Evolutionary conservation across 2,888 invertebrate genomes (phyloP).

Genomic region (Synergus laeviventris): DNA sequence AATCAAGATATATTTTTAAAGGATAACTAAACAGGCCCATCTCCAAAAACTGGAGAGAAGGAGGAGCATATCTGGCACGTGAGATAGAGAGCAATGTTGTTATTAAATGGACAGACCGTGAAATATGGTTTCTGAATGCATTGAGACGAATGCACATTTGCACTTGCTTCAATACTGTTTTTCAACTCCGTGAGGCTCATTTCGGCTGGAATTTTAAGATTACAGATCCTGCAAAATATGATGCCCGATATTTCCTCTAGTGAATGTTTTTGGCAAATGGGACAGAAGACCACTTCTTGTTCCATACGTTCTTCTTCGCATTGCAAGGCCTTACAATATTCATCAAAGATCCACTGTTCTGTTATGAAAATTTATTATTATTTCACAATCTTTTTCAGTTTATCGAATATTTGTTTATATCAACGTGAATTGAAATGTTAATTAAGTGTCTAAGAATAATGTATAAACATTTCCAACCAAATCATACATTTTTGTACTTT

Average conservation of each 20-base stretch:
- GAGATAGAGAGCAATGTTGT: slow-evolving; percentile 61
- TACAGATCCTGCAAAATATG: slow-evolving; percentile 66
- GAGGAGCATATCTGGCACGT: slow-evolving; percentile 60
- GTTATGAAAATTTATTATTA: slow-evolving; percentile 39
- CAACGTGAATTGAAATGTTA: no score
- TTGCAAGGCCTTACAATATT: slow-evolving; percentile 68
- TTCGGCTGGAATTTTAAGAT: slow-evolving; percentile 60
- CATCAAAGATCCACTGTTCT: slow-evolving; percentile 71
- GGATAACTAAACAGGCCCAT: slow-evolving; percentile 35
- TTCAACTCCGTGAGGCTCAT: slow-evolving; percentile 60
- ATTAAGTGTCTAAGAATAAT: no score
- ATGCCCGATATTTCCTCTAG: slow-evolving; percentile 56
- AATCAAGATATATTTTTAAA: background rate
- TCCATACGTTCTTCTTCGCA: slow-evolving; percentile 68
- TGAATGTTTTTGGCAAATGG: slow-evolving; percentile 70
- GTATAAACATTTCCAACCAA: no score
- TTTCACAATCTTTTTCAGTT: background rate
- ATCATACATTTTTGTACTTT: background rate
- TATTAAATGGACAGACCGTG: slow-evolving; percentile 62
- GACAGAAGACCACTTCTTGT: slow-evolving; percentile 70
- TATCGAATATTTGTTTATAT: no score
- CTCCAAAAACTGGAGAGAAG: slow-evolving; percentile 17
- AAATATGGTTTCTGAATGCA: slow-evolving; percentile 66
- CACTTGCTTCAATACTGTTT: slow-evolving; percentile 58
- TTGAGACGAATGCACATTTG: slow-evolving; percentile 61